Evolutionary conservation across 2,797 vertebrate species (phyloP), one percentile per base, ranked within the genome.

Genomic region (Eutrigla gurnardus): DNA sequence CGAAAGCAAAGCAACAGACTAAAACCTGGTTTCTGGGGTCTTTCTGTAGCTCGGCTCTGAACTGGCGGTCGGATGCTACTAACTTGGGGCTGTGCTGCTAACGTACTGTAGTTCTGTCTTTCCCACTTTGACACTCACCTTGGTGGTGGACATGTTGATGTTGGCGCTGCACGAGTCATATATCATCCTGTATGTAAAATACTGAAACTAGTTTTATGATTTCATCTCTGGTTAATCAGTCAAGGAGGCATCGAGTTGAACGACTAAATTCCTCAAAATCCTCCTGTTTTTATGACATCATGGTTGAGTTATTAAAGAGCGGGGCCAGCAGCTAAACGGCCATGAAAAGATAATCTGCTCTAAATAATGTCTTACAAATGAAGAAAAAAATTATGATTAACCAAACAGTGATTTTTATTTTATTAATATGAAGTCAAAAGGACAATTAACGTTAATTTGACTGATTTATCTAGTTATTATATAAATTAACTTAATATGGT

Each of bases 11-110:
- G 0, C 73, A 59, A 11, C 80, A 70, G 75, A 77, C 70, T 70
- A 39, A 76, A 57, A 58, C 13, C 43, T 40, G n/a, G 12, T 6
- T 12, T 13, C 12, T 12, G n/a, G 2, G 43, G 2, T 72, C 11
- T 0, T 37, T 66, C 13, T 53, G 46, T 49, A 4, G 15, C 3
- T 15, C 4, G 59, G 7, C 63, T 63, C 33, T 64, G 18, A 49
- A 8, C 63, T 62, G 76, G 78, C 43, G 57, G 78, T 58, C 36
- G 45, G 67, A 77, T 62, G 33, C 25, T 8, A 85, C 78, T 82
- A 87, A 84, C 84, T 33, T 70, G 73, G 86, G 70, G 69, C 64
- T 73, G 69, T 59, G 71, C 73, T 50, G 47, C 65, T 57, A 46
- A 43, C 60, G 13, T 25, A 25, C 25, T 25, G 25, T 12, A 36